Evolutionary conservation across 2,113 vertebrate genomes (phyloP), one percentile per base, ranked within the genome.

Genomic region (Dasypus novemcinctus): DNA sequence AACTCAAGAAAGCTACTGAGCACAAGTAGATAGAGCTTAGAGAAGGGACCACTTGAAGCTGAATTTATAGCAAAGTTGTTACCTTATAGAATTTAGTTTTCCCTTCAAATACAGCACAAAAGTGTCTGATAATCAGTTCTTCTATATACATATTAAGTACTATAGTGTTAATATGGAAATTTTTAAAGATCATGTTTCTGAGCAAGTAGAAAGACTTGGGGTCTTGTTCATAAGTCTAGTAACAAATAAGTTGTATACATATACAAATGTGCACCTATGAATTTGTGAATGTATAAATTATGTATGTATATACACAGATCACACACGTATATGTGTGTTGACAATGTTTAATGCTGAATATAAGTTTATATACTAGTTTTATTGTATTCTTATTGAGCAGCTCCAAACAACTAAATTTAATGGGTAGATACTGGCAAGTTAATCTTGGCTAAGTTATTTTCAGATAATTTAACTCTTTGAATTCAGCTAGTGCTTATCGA

Each of bases 131-230:
- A 96, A 84, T 41, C 38, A 78, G 17, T 72, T 79, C 64, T 54
- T 90, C 33, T 78, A 3, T 79, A 61, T 5, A 84, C 33, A 54
- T 33, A 43, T 54, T 61, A 54, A 71, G 61, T 31, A 82, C 33
- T 94, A 33, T 68, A 75, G 25, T n/a, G 54, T 82, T n/a, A 21
- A 21, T 85, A 66, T 94, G 36, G 23, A 78, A 59, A 85, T 64
- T 15, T 52, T 96, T 59, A 85, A 85, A 93, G 88, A 41, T 85
- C 12, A 12, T 38, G 21, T 80, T 76, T 85, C 85, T 74, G 66
- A 92, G 36, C 20, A 86, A 87, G 57, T 36, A 69, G 17, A 63
- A 94, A 72, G 4, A 11, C 46, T 52, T 66, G 10, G 54, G 80
- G 29, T 13, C 59, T 59, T 88, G n/a, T 71, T 46, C 41, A 21